Evolutionary conservation across 2,797 vertebrate species (phyloP).

Genomic region (Anguilla pacifica): DNA sequence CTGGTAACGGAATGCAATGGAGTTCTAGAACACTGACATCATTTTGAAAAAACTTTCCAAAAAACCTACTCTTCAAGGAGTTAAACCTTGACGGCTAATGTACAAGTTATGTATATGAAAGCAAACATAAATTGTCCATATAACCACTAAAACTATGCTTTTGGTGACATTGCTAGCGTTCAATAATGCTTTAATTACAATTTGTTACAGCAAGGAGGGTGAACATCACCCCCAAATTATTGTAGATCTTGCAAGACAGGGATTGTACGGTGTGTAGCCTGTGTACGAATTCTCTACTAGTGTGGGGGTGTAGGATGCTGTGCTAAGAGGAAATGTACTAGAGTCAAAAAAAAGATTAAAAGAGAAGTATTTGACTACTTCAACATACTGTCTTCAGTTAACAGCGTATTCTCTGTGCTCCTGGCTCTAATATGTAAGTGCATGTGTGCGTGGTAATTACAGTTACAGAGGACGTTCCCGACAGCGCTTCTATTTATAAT

Average conservation of each 20-base stretch:
- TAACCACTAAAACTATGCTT: neutral
- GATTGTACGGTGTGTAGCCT: neutral
- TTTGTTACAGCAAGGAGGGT: neutral
- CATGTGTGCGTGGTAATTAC: neutral
- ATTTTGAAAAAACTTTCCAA: too few relatives aligned
- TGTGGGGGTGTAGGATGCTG: neutral
- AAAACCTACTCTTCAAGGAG: neutral
- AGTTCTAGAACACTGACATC: too few relatives aligned
- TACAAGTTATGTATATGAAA: neutral
- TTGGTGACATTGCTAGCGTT: neutral
- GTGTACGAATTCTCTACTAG: neutral
- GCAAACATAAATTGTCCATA: neutral
- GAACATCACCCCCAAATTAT: neutral
- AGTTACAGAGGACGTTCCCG: neutral
- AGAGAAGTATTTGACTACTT: neutral
- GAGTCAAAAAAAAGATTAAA: neutral
- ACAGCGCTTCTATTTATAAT: neutral
- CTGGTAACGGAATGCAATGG: neutral
- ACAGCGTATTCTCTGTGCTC: neutral
- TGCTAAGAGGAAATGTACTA: neutral
- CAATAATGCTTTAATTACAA: neutral
- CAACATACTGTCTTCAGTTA: neutral
- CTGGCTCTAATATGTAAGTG: neutral
- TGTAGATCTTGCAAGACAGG: neutral
- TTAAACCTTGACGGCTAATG: neutral